Evolutionary conservation across 1,140 invertebrate species (phyloP), one percentile per base, ranked within the genome.

Genomic region (Drosophila quadrilineata): DNA sequence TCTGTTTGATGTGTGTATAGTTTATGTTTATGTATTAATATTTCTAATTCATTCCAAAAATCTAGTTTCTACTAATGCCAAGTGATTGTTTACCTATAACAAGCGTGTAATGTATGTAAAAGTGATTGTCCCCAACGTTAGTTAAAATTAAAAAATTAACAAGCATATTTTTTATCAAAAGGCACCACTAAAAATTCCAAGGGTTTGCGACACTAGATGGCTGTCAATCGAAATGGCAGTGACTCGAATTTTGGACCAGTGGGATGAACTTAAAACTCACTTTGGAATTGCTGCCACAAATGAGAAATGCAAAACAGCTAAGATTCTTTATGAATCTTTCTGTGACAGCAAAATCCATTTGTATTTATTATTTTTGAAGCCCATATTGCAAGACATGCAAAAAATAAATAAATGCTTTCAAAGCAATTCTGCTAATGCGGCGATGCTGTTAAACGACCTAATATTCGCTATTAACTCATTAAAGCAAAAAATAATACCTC

Each of bases 211-310:
- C 28, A 45, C 41, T n/a, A n/a, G n/a, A n/a, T n/a, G n/a, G 16
- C 41, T 45, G 16, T 45, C 41, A 28, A 45, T 45, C 21, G 41
- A 45, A 45, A n/a, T 45, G 16, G 41, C 41, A 26, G 41, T 45
- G 6, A 45, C 10, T 12, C 26, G 41, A 45, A n/a, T n/a, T n/a
- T n/a, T n/a, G n/a, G n/a, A n/a, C n/a, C n/a, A n/a, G n/a, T n/a
- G n/a, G n/a, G n/a, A 45, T 45, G 24, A 45, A 16, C 12, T 45
- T 12, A 45, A 24, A 22, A 21, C 28, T 26, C 41, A 26, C 28
- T 45, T 45, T 22, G 6, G 40, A n/a, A 43, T 43, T 43, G 40
- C 21, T 24, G 40, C 6, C 24, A 22, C 31, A 10, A 1, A 33
- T 10, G 31, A 33, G 12, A 33, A 33, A 33, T 33, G 31, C 12